Conservation (phyloP, 2,888 invertebrate genomes). For the Selenia dentaria region DNA sequence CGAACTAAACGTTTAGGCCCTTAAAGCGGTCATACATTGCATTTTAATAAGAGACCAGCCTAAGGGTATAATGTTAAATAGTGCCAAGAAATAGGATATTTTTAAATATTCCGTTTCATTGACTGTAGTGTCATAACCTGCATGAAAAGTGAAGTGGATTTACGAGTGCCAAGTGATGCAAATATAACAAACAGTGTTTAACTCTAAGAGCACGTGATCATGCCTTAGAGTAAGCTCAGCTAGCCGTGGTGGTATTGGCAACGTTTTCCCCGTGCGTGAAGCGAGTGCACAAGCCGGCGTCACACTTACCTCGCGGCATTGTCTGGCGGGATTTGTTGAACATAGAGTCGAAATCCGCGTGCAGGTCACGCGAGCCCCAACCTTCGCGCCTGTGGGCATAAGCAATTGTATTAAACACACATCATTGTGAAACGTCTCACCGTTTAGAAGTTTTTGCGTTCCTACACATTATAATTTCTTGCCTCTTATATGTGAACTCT, state of each 20-base stretch:
- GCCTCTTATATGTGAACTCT: no score
- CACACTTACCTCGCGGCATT: constrained; percentile 89
- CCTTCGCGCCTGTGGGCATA: constrained; percentile 69
- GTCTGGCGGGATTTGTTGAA: constrained; percentile 85
- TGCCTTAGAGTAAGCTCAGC: constrained; percentile 31
- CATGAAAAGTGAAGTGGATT: no score
- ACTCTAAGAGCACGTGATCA: constrained; percentile 20
- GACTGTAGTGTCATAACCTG: no score
- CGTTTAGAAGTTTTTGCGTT: no score
- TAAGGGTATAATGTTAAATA: no score
- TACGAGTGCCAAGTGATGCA: constrained; percentile 3
- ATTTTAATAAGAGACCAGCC: no score
- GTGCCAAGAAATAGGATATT: no score
- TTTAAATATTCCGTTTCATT: no score
- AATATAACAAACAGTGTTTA: constrained; percentile 20
- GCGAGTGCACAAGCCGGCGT: constrained; percentile 42
- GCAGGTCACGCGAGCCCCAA: constrained; percentile 87
- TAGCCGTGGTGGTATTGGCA: constrained; percentile 54
- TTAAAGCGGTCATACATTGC: no score
- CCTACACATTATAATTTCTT: no score
- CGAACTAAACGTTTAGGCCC: no score
- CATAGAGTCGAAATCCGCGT: constrained; percentile 90
- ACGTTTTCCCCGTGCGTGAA: constrained; percentile 67
- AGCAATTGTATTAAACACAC: neutral
- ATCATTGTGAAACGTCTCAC: no score